Base-by-base conservation (phyloP, 1,140 invertebrate species). In the Globodera ellingtonae region DNA sequence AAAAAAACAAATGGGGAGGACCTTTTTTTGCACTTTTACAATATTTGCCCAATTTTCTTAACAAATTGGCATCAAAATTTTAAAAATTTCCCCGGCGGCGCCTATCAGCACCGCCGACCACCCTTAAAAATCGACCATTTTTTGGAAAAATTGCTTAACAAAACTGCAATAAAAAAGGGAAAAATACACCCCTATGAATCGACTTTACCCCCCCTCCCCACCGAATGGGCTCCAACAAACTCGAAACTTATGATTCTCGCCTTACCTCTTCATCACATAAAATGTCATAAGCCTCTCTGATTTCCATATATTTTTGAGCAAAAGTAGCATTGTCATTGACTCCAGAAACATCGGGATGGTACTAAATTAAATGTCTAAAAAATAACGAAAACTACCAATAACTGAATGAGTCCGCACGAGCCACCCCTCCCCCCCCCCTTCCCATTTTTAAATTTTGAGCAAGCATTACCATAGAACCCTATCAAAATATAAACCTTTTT, bases 281-380 rank as follows among this genome's bases (percentile, higher is more conserved):
- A 9, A 47, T 18, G 10, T 70, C 67, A 44, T 70, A 70, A 10
- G 67, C 67, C 24, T 70, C 67, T 10, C n/a, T 35, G 13, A 70
- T 18, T 70, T 70, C 67, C 35, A 44, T 10, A 70, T 13, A 70
- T 6, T 47, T 70, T 15, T 44, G 67, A 9, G 24, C 67, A 62
- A 18, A 62, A 15, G 35, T 10, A 7, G 7, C 67, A 10, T 35
- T 47, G 66, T 6, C 66, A 10, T 9, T 9, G 35, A 10, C 46
- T 15, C 35, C 24, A 70, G n/a, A 15, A 44, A 70, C 67, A 70
- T 70, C 67, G 9, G 67, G 67, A 70, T 70, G 67, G n/a, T 70
- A 70, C 67, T 70, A 65, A 65, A 65, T 13, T 65, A 21, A 65
- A 65, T 65, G 59, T 13, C 13, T 65, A 21, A 13, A 24, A 24